Evolutionary conservation across 2,888 invertebrate species (phyloP), one percentile per base, ranked within the genome.

Genomic region (Harpagoxenus sublaevis): DNA sequence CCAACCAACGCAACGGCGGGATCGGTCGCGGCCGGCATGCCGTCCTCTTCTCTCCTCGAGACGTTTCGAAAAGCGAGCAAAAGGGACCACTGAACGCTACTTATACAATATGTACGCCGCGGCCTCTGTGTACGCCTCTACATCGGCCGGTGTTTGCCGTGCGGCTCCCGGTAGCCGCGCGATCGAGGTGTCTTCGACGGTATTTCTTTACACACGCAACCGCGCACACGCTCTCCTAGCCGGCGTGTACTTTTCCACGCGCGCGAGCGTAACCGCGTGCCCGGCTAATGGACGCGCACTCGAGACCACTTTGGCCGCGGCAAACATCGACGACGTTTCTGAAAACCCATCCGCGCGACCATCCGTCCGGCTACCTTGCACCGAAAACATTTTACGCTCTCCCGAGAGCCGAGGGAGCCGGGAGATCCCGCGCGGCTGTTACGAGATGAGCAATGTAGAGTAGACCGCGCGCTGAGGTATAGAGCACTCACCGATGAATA

Each of bases 261-360:
- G 85, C 78, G 79, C 74, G 55, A 83, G 77, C 53, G 55, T 70
- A 84, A 86, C 85, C 85, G 86, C 91, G 92, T 92, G 92, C 88
- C 90, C 92, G 91, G 92, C 94, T 94, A 94, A 94, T 94, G 94
- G 94, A 94, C 92, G 93, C 93, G 79, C 93, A 94, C 94, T 94
- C 92, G 94, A 94, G 94, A 94, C 94, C 94, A 94, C 94, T 94
- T 94, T 94, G 93, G 92, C 90, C 93, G 93, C 92, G 88, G 94
- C 94, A 94, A 94, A 94, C 94, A 94, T 92, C 93, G 92, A 92
- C 92, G 92, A 93, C 93, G 92, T 93, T 94, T 94, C 93, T 94
- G 92, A 93, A 94, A 94, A 94, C 92, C 93, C 93, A 93, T 93
- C 92, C 90, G 91, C 84, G 70, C 90, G 89, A 86, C 89, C 86